phyloP scores from a whole-genome alignment of 2,797 vertebrate species.

The Scyliorhinus canicula region DNA sequence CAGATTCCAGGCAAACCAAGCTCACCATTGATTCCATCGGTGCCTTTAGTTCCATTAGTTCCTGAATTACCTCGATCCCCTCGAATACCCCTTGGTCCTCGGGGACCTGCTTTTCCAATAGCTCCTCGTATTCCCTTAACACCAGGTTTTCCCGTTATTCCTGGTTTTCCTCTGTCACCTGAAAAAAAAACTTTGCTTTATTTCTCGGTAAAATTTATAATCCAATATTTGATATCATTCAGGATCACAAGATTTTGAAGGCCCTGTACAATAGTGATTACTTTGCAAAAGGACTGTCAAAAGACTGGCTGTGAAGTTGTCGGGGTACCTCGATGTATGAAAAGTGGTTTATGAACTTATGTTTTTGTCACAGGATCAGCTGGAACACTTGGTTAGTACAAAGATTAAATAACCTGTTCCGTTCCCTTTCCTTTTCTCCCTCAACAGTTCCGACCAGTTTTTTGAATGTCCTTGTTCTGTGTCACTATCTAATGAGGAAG shows the following conservation, averaged over 20 bases:
- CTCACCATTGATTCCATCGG: slow-evolving; percentile 67
- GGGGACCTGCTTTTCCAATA: slow-evolving; percentile 77
- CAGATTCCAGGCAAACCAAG: slow-evolving; percentile 74
- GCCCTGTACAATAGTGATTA: neutral
- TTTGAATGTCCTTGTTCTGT: neutral
- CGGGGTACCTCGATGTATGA: neutral
- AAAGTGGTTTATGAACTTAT: neutral
- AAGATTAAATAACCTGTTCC: neutral
- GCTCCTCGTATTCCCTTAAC: slow-evolving; percentile 75
- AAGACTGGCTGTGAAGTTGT: neutral
- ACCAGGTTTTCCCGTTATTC: slow-evolving; percentile 79
- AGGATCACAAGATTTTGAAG: neutral
- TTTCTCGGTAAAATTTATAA: neutral
- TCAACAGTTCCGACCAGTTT: neutral
- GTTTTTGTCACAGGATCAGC: neutral
- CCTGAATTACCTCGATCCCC: slow-evolving; percentile 68
- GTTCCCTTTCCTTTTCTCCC: neutral
- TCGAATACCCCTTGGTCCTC: slow-evolving; percentile 71
- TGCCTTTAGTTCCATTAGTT: slow-evolving; percentile 68
- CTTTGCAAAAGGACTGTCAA: neutral
- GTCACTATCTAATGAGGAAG: neutral
- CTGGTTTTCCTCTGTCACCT: slow-evolving; percentile 78
- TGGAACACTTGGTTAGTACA: no score
- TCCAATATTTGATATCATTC: neutral
- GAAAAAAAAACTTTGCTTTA: slow-evolving; percentile 40